Percentiles rank a stretch among this genome's conserved stretches.
Conservation (phyloP, 2,797 vertebrate species). For the Pseudomugil tenellus region DNA sequence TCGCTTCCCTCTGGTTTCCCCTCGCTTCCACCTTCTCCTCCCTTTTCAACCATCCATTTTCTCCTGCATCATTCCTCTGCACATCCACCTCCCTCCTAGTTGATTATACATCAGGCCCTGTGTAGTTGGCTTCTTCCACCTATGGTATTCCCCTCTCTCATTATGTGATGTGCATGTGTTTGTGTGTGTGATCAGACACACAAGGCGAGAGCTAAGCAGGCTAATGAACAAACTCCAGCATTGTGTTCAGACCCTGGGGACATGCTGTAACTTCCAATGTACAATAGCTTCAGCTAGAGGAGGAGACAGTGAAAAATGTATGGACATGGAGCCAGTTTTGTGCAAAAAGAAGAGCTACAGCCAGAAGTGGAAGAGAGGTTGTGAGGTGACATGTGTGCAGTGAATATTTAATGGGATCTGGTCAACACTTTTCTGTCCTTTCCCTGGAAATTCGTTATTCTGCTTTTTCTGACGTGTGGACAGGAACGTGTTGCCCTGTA, state of each 20-base stretch:
- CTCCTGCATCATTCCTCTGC: slow-evolving; percentile 16
- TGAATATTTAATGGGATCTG: slow-evolving; percentile 52
- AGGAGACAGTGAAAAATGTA: slow-evolving; percentile 39
- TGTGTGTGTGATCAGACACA: slow-evolving; percentile 73
- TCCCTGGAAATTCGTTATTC: slow-evolving; percentile 3
- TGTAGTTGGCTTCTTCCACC: slow-evolving; percentile 40
- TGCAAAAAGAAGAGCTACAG: slow-evolving; percentile 50
- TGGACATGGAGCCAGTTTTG: slow-evolving; percentile 58
- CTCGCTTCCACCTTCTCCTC: slow-evolving; percentile 6
- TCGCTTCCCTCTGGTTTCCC: background rate
- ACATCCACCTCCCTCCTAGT: slow-evolving; percentile 29
- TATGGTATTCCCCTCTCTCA: slow-evolving; percentile 69
- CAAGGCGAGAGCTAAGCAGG: slow-evolving; percentile 70
- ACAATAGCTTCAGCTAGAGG: slow-evolving; percentile 61
- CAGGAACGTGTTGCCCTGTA: slow-evolving; percentile 2
- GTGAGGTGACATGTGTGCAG: slow-evolving; percentile 13
- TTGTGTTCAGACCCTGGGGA: slow-evolving; percentile 70
- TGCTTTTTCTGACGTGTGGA: slow-evolving; percentile 20
- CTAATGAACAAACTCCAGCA: slow-evolving; percentile 79
- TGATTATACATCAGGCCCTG: slow-evolving; percentile 60
- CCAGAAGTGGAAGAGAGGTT: slow-evolving; percentile 17
- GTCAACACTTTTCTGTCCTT: slow-evolving; percentile 22
- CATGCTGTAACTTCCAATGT: slow-evolving; percentile 69
- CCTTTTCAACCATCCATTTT: slow-evolving; percentile 25
- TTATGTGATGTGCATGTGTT: slow-evolving; percentile 67